Percentiles rank a stretch among this genome's conserved stretches.
Conservation (phyloP, 2,113 vertebrate species). For the Prunella himalayana region DNA sequence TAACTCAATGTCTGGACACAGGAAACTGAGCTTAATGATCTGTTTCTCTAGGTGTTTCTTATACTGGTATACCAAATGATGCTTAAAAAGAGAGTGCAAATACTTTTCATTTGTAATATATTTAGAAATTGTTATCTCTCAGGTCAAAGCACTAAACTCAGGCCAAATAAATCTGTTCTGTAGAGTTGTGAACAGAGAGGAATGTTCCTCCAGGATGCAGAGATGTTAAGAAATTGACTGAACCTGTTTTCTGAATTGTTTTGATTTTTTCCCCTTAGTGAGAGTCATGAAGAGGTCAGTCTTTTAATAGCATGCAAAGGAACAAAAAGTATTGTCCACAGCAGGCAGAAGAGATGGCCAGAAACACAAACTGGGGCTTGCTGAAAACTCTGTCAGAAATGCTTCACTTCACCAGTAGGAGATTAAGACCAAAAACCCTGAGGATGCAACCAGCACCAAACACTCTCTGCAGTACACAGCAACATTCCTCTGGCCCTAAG, state of each 20-base stretch:
- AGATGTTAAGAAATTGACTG: neutral
- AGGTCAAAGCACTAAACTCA: neutral
- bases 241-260: neutral
- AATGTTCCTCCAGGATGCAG: neutral
- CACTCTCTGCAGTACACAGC: fast-evolving
- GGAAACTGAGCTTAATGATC: neutral
- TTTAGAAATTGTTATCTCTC: neutral
- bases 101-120: neutral
- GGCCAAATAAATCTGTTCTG: neutral
- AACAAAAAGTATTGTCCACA: neutral
- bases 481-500: neutral
- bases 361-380: neutral
- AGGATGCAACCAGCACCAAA: neutral
- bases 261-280: neutral
- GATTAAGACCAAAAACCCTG: neutral
- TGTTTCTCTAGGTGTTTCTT: neutral
- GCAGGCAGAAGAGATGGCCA: neutral
- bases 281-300: neutral
- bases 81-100: neutral
- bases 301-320: neutral
- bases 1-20: neutral
- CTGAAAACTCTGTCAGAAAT: neutral
- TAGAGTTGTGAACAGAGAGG: neutral
- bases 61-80: neutral
- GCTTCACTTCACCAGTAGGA: neutral